A percentile compares a stretch with the other conserved stretches of the same genome.
phyloP scores from a whole-genome alignment of 2,888 invertebrate genomes.

The Melieria omissa region DNA sequence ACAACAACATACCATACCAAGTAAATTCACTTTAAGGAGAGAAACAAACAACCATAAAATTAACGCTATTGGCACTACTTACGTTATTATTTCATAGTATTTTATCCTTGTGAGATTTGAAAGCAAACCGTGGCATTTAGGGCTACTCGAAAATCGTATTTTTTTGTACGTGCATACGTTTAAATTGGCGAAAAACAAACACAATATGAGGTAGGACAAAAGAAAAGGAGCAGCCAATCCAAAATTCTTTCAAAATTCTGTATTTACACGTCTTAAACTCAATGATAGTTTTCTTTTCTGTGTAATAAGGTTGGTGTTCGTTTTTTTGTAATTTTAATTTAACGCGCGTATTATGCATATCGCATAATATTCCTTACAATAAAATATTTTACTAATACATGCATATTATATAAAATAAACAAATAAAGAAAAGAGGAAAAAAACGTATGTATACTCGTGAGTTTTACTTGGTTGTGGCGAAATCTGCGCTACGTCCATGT shows the following conservation, averaged over 20 bases:
- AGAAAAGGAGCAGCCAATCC: not conserved
- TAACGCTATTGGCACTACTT: no score
- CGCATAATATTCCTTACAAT: conserved; percentile 53
- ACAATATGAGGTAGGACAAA: not conserved
- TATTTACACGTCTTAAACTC: conserved; percentile 10
- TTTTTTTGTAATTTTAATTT: conserved; percentile 47
- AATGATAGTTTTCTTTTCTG: conserved; percentile 46
- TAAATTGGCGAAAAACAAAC: not conserved
- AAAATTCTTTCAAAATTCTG: conserved; percentile 36
- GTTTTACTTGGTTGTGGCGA: no score
- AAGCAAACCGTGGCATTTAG: no score
- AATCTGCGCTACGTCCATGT: no score
- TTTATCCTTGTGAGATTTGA: no score
- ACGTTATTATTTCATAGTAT: no score
- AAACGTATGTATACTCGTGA: conserved; percentile 28
- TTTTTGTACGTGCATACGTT: no score
- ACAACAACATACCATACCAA: no score
- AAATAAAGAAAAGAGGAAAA: conserved; percentile 49
- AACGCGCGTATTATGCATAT: conserved; percentile 49
- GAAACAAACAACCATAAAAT: no score
- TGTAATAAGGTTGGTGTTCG: conserved; percentile 53
- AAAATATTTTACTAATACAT: conserved; percentile 59
- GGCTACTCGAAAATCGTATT: no score
- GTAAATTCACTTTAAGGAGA: no score
- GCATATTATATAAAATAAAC: conserved; percentile 55